These are phyloP conservation scores for Platalea minor DNA, from an alignment of 2,797 vertebrate species.

Conservation along the genomic window DNA sequence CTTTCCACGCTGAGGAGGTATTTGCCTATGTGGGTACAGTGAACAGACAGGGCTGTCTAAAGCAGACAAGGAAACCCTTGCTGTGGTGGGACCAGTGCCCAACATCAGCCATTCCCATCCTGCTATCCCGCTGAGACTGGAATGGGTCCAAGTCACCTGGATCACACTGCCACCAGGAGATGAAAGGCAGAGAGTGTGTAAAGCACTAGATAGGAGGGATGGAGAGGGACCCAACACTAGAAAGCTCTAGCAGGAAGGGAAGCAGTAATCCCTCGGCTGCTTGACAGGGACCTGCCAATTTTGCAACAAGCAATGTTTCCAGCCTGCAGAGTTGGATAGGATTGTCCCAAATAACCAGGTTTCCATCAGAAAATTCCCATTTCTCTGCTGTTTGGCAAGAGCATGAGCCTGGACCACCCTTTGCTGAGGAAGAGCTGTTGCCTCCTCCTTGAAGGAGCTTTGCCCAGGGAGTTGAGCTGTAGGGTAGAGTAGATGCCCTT, in stretches of 20 bases:
- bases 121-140: background rate
- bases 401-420: background rate
- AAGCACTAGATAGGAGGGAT: background rate
- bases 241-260: background rate
- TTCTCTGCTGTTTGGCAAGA: background rate
- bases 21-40: background rate
- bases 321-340: background rate
- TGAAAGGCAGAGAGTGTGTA: background rate
- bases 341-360: background rate
- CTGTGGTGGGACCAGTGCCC: background rate
- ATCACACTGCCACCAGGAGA: background rate
- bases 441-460: background rate
- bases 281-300: constrained; percentile 5
- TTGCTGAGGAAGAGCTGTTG: background rate
- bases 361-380: background rate
- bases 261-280: constrained; percentile 25
- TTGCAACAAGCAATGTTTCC: background rate
- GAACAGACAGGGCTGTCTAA: background rate
- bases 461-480: background rate
- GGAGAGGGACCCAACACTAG: background rate
- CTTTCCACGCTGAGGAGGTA: background rate
- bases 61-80: background rate
- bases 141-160: background rate
- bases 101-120: background rate
- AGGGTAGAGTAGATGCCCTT: background rate